Conservation (phyloP, 2,888 invertebrate species). For the Balanococcus diminutus region DNA sequence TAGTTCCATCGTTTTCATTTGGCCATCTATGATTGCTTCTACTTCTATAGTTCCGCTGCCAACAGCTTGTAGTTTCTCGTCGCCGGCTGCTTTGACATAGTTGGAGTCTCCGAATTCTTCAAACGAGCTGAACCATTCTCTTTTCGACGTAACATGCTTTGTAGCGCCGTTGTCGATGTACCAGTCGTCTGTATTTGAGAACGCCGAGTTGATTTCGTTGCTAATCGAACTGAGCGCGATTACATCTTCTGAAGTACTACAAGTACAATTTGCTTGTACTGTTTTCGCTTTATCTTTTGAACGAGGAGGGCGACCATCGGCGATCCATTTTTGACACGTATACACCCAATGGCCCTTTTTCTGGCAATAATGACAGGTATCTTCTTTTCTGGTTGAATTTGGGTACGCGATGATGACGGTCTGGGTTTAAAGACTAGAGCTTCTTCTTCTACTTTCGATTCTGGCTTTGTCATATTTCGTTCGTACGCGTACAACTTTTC, state of each 20-base stretch:
- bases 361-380: slow-evolving; percentile 58
- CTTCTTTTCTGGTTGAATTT: not conserved
- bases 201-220: slow-evolving; percentile 55
- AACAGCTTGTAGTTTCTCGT: not conserved
- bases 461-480: not conserved
- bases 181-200: slow-evolving; percentile 57
- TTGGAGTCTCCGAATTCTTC: not conserved
- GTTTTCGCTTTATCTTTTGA: not conserved
- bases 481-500: slow-evolving; percentile 57
- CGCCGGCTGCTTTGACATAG: not conserved
- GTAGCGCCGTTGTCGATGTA: slow-evolving; percentile 60
- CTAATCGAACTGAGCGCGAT: slow-evolving; percentile 56
- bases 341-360: slow-evolving; percentile 57
- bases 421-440: slow-evolving; percentile 56
- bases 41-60: slow-evolving; percentile 27
- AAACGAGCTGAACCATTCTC: slow-evolving; percentile 49
- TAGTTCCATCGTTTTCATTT: not conserved
- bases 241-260: slow-evolving; percentile 49
- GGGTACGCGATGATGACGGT: slow-evolving; percentile 56
- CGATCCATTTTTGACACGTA: slow-evolving; percentile 58
- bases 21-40: not conserved
- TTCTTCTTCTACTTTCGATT: not conserved
- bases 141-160: slow-evolving; percentile 59
- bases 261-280: too few relatives aligned
- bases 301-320: slow-evolving; percentile 57